phyloP scores from a whole-genome alignment of 2,888 invertebrate genomes.

The Athrips mouffetella region DNA sequence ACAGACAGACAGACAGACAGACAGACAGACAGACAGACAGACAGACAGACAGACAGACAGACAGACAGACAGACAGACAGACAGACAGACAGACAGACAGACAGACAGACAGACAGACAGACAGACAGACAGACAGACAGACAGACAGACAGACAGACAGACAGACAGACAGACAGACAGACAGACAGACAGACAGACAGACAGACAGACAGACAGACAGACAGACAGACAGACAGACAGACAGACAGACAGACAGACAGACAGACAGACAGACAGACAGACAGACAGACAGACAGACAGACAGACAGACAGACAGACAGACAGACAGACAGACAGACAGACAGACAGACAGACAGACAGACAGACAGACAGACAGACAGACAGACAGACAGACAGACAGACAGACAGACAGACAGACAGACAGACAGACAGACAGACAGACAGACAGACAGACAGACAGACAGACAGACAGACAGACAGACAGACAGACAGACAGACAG shows the following conservation, averaged over 20 bases:
- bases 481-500: constrained; percentile 1
- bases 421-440: constrained; percentile 1
- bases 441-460: constrained; percentile 1
- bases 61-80: constrained; percentile 1
- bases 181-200: constrained; percentile 1
- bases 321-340: constrained; percentile 1
- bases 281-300: constrained; percentile 1
- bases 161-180: constrained; percentile 1
- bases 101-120: constrained; percentile 1
- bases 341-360: constrained; percentile 1
- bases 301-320: constrained; percentile 1
- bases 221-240: constrained; percentile 1
- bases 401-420: constrained; percentile 1
- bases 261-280: constrained; percentile 1
- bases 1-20: constrained; percentile 1
- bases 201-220: constrained; percentile 1
- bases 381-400: constrained; percentile 1
- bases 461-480: constrained; percentile 1
- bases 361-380: constrained; percentile 1
- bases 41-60: constrained; percentile 1
- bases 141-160: constrained; percentile 1
- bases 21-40: constrained; percentile 1
- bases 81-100: constrained; percentile 1
- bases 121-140: constrained; percentile 1
- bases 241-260: constrained; percentile 1